Evolutionary conservation across 2,888 invertebrate species (phyloP).

Genomic region (Trichogramma evanescens): DNA sequence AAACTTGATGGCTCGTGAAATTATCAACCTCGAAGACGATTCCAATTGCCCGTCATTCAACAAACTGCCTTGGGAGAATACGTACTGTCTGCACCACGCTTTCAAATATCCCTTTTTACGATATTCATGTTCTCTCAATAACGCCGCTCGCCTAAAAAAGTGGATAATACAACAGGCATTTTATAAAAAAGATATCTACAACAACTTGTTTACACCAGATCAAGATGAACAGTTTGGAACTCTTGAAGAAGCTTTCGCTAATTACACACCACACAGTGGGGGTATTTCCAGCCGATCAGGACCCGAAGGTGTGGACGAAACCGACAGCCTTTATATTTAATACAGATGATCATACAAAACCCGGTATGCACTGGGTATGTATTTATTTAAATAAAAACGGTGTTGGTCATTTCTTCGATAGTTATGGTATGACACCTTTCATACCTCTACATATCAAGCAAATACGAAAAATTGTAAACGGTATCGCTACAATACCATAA

Average conservation of each 20-base stretch:
- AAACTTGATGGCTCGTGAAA: not conserved
- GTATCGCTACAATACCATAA: no score
- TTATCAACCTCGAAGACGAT: not conserved
- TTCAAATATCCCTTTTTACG: not conserved
- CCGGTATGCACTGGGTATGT: slow-evolving; percentile 11
- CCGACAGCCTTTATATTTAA: not conserved
- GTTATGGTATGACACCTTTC: not conserved
- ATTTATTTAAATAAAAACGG: not conserved
- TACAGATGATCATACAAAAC: not conserved
- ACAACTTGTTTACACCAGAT: no score
- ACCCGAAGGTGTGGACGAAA: not conserved
- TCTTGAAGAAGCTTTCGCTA: not conserved
- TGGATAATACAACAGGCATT: not conserved
- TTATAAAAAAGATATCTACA: no score
- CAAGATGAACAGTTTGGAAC: not conserved
- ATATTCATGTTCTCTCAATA: not conserved
- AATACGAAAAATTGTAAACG: not conserved
- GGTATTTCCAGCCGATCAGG: slow-evolving; percentile 2
- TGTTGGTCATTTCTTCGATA: not conserved
- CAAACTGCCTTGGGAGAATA: not conserved
- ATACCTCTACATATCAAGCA: not conserved
- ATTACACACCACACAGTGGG: not conserved
- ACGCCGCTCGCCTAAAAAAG: not conserved
- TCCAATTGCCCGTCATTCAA: not conserved
- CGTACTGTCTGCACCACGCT: not conserved